Evolutionary conservation across 2,113 vertebrate genomes (phyloP), one percentile per base, ranked within the genome.

Genomic region (Sinocyclocheilus anophthalmus): DNA sequence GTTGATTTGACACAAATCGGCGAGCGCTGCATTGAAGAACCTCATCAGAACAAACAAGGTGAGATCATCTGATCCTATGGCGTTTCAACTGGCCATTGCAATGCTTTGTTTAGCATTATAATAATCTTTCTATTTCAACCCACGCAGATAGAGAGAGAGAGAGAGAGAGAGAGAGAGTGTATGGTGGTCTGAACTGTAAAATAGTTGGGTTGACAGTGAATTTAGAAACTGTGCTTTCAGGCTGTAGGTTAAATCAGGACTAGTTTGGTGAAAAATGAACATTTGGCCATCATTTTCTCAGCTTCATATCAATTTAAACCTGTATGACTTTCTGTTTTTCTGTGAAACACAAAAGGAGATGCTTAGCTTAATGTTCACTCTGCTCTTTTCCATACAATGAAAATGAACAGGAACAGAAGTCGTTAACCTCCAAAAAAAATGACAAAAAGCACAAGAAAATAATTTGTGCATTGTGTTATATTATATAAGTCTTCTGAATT

Each of bases 71-170:
- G 26, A 69, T 69, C 30, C 30, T 33, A 30, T 18, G 12, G 65
- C 7, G 65, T 69, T 69, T 37, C 30, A 4, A 18, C 9, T 9
- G 59, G 9, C 59, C 59, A 63, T 39, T 37, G 70, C 70, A 73
- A 73, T 42, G 70, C 70, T 63, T 80, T 12, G n/a, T 79, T 39
- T 24, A 79, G 33, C 33, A 39, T 59, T 79, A 14, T 61, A 6
- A 57, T 79, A 79, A 79, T 79, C 53, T 72, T 77, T 79, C 59
- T 59, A 61, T 79, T 79, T 61, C 55, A 59, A 79, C 77, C 77
- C 77, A 79, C 77, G 55, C 76, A 77, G 24, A 30, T 6, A 39
- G 5, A 39, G 39, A 6, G 50, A 59, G 50, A 53, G 76, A 53
- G 24, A 76, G 45, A 50, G 61, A 26, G 61, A 65, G 24, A 67